Conservation (phyloP, 2,797 vertebrate species). For the Sebastes diaconus region DNA sequence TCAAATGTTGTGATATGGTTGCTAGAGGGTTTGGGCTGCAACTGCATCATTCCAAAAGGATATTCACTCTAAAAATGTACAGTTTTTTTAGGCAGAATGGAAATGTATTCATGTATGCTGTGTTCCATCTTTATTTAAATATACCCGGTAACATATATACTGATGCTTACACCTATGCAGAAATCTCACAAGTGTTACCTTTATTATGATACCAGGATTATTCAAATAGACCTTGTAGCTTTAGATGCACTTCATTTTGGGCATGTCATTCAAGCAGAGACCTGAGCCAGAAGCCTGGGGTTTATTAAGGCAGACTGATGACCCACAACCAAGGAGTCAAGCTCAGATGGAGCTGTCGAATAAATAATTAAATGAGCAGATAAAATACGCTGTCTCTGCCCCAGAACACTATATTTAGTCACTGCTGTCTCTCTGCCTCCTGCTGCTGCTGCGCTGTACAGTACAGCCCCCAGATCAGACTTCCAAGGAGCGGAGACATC, state of each 20-base stretch:
- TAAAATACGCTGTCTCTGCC: slow-evolving; percentile 45
- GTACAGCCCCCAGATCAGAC: slow-evolving; percentile 32
- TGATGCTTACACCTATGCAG: neutral
- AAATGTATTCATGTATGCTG: neutral
- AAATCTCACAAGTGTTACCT: neutral
- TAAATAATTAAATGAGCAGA: slow-evolving; percentile 70
- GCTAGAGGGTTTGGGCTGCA: neutral
- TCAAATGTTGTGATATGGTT: neutral
- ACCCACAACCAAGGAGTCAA: slow-evolving; percentile 41
- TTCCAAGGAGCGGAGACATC: slow-evolving; percentile 41
- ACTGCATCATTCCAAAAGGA: neutral
- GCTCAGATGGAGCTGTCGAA: slow-evolving; percentile 47
- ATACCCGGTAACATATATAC: neutral
- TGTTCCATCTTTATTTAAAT: neutral
- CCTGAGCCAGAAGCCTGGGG: neutral
- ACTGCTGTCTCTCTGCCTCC: slow-evolving; percentile 33
- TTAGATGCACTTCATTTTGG: neutral
- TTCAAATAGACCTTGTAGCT: neutral
- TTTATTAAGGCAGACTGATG: slow-evolving; percentile 25
- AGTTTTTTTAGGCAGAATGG: neutral
- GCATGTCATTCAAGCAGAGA: neutral
- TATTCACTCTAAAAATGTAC: neutral
- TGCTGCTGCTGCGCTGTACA: slow-evolving; percentile 33
- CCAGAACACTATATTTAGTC: slow-evolving; percentile 67
- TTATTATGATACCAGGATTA: neutral